A percentile compares a stretch with the other conserved stretches of the same genome.
Evolutionary conservation across 1,140 invertebrate genomes (phyloP).

Genomic region (Drosophila auraria): DNA sequence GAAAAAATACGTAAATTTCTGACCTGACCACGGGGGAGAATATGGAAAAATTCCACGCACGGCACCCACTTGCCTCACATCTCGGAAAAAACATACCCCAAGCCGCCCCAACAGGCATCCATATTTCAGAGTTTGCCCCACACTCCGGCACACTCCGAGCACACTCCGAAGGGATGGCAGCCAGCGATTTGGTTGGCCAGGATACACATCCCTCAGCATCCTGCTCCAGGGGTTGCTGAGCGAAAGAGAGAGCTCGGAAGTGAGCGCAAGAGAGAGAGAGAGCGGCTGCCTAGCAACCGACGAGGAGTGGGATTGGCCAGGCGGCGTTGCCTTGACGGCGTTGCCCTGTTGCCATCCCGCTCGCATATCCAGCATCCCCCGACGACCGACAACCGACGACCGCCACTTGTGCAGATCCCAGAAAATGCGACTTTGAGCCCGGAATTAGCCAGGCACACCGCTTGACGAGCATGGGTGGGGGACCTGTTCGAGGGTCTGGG

Average conservation of each 20-base stretch:
- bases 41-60: constrained; percentile 50
- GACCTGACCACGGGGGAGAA: constrained; percentile 44
- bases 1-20: constrained; percentile 6
- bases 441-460: constrained; percentile 74
- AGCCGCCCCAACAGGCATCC: background rate
- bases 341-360: constrained; percentile 62
- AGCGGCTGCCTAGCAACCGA: constrained; percentile 69
- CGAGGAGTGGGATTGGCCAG: constrained; percentile 63
- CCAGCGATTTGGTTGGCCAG: constrained; percentile 78
- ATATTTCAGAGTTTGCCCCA: background rate
- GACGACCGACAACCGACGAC: constrained; percentile 25
- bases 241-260: constrained; percentile 2
- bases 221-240: constrained; percentile 54
- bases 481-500: constrained; percentile 51
- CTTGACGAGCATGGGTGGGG: constrained; percentile 26
- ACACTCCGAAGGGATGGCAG: constrained; percentile 35
- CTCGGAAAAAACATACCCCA: background rate
- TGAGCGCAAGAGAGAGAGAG: constrained; percentile 26
- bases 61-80: background rate
- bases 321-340: constrained; percentile 73
- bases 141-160: background rate
- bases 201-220: constrained; percentile 64
- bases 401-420: constrained; percentile 76
- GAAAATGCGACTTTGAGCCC: constrained; percentile 81
- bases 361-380: constrained; percentile 44